Evolutionary conservation across 2,888 invertebrate species (phyloP), one percentile per base, ranked within the genome.

Genomic region (Syritta pipiens): DNA sequence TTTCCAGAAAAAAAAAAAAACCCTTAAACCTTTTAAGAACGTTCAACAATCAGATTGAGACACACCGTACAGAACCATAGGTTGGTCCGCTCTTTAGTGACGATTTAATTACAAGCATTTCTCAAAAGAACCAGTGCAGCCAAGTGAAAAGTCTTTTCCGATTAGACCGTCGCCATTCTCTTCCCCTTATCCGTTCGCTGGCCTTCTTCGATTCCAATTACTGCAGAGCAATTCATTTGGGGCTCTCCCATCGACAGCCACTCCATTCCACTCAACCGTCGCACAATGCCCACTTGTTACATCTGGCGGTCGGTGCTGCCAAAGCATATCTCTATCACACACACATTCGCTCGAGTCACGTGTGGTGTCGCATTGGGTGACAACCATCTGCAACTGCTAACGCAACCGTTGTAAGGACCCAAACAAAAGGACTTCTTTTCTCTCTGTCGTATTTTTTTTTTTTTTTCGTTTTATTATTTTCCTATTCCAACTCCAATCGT

Each of bases 251-350:
- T 49, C 48, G 24, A 49, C n/a, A 14, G 22, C 19, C n/a, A 30
- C 20, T 40, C 12, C 32, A 53, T 24, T 42, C 51, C 20, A 53
- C 44, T 53, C 42, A 30, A 44, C 17, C 65, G n/a, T 42, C 19
- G 24, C 24, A 28, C 55, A 65, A 67, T 37, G 32, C 17, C 69
- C 49, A 69, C 69, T 60, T 69, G 69, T 69, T 69, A 69, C 69
- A 69, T 60, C 59, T 60, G 69, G 49, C 69, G 10, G 37, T 17
- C 9, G 12, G 17, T 24, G 22, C 28, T 32, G n/a, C 37, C 5
- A 10, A 19, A 7, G 5, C 35, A 10, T 12, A 24, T n/a, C 20
- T 22, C 20, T 12, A 24, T n/a, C 20, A 46, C 12, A 46, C 26
- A 17, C 5, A 17, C 49, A 51, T 12, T 19, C 20, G 59, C 48